Percentiles rank a stretch among this genome's conserved stretches.
These are phyloP conservation scores for Gisinianus flammeolus DNA, from an alignment of 2,888 invertebrate species.

Conservation along the genomic window DNA sequence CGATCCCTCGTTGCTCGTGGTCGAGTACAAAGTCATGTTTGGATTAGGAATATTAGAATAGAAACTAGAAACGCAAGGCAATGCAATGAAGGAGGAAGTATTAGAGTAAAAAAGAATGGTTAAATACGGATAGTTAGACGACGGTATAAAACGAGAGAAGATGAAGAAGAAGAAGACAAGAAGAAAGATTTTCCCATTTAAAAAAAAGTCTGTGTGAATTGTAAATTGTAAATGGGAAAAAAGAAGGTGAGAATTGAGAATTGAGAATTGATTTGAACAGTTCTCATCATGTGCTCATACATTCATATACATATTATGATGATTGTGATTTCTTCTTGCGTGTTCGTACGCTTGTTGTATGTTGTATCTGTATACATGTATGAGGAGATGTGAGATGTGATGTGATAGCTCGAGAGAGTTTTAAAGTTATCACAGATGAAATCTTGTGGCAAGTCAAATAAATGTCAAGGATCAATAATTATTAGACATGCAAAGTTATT, in stretches of 20 bases:
- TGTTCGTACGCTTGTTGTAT: not conserved
- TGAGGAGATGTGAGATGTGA: not conserved
- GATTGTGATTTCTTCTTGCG: not conserved
- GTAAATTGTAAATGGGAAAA: not conserved
- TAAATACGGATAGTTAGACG: no score
- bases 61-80: no score
- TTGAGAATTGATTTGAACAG: not conserved
- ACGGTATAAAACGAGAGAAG: not conserved
- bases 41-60: no score
- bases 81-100: no score
- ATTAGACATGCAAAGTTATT: slow-evolving; percentile 26
- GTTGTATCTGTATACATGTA: no score
- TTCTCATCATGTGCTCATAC: not conserved
- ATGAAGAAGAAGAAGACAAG: not conserved
- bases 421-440: slow-evolving; percentile 17
- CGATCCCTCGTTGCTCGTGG: no score
- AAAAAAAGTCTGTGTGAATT: no score
- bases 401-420: not conserved
- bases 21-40: no score
- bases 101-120: no score
- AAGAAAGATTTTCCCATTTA: not conserved
- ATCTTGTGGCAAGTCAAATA: slow-evolving; percentile 28
- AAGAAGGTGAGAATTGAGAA: not conserved
- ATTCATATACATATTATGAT: not conserved
- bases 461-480: slow-evolving; percentile 36